Evolutionary conservation across 1,140 invertebrate genomes (phyloP).

Genomic region (Heliconius eleuchia): DNA sequence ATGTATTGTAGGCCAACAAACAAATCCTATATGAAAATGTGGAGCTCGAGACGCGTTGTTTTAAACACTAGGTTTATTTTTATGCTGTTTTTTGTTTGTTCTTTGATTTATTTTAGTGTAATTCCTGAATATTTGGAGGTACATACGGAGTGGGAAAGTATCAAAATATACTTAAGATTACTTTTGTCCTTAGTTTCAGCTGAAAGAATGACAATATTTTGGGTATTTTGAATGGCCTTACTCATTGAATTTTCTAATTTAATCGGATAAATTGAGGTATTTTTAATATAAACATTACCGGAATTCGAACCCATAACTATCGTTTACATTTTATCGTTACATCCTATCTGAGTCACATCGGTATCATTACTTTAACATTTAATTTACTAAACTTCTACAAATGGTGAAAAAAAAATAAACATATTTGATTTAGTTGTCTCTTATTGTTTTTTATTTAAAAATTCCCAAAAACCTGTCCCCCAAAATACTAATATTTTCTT

Average conservation of each 20-base stretch:
- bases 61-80: not conserved
- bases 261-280: too few species aligned
- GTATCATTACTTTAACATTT: too few species aligned
- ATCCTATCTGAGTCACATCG: too few species aligned
- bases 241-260: too few species aligned
- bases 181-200: too few species aligned
- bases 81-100: not conserved
- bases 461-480: not conserved
- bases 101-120: not conserved
- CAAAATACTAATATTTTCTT: not conserved
- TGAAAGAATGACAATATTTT: too few species aligned
- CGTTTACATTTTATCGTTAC: too few species aligned
- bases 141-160: too few species aligned
- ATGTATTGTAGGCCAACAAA: constrained; percentile 20
- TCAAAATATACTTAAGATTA: too few species aligned
- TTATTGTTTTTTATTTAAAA: not conserved
- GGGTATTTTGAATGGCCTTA: too few species aligned
- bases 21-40: constrained; percentile 2
- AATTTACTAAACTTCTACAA: too few species aligned
- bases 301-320: not conserved
- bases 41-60: not conserved
- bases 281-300: not conserved
- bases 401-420: not conserved
- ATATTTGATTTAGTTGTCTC: not conserved
- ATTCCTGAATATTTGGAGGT: too few species aligned